phyloP scores from a whole-genome alignment of 1,140 invertebrate genomes.

The Lutraria rhynchaena region DNA sequence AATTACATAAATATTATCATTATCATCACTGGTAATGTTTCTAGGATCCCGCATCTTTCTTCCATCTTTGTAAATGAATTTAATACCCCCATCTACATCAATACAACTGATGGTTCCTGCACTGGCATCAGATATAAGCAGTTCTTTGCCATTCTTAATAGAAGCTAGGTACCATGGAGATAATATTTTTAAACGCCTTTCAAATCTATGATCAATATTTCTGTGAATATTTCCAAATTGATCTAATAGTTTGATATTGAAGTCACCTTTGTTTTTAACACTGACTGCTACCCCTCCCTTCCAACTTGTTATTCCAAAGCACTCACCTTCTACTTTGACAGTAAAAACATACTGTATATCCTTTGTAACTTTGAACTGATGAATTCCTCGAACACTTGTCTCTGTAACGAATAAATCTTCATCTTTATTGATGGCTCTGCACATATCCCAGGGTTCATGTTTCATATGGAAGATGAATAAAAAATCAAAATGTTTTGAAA shows the following conservation, averaged over 20 bases:
- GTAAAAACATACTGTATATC: conserved; percentile 52
- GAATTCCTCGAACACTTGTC: conserved; percentile 23
- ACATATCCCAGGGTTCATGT: conserved; percentile 55
- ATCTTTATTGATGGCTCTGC: conserved; percentile 25
- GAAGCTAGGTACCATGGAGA: conserved; percentile 50
- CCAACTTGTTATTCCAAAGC: conserved; percentile 51
- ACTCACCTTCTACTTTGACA: conserved; percentile 50
- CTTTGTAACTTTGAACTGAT: conserved; percentile 35
- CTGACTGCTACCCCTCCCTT: conserved; percentile 47
- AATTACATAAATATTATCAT: conserved; percentile 47
- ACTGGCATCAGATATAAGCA: conserved; percentile 45
- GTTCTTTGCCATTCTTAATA: not conserved
- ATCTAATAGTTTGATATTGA: conserved; percentile 39
- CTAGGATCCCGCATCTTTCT: conserved; percentile 40
- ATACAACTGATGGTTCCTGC: conserved; percentile 29
- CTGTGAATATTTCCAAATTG: conserved; percentile 50
- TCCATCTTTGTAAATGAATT: conserved; percentile 31
- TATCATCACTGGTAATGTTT: conserved; percentile 41
- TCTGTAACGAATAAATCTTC: conserved; percentile 43
- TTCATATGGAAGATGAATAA: conserved; percentile 38
- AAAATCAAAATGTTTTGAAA: conserved; percentile 43
- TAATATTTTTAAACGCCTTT: not conserved
- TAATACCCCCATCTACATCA: conserved; percentile 24
- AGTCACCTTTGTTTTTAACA: conserved; percentile 28
- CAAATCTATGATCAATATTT: conserved; percentile 29